phyloP scores from a whole-genome alignment of 1,140 invertebrate genomes.

The Drosophila willistoni region DNA sequence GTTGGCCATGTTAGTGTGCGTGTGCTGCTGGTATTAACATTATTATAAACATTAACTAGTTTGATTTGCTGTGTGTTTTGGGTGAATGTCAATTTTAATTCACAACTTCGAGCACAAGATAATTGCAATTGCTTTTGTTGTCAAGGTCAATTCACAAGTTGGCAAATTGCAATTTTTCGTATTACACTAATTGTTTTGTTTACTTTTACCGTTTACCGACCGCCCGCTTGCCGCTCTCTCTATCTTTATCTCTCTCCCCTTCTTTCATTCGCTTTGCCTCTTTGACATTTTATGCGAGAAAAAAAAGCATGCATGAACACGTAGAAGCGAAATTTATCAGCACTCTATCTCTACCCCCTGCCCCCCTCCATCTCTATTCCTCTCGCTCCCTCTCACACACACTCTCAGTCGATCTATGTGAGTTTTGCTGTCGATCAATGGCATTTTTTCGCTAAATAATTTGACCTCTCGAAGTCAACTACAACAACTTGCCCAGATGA shows the following conservation, averaged over 20 bases:
- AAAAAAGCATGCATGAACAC: too few species aligned
- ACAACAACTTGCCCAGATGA: slow-evolving; percentile 50
- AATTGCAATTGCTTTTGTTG: slow-evolving; percentile 36
- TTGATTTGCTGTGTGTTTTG: slow-evolving; percentile 57
- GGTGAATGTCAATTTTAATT: slow-evolving; percentile 80
- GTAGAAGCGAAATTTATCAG: slow-evolving; percentile 69
- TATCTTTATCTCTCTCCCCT: slow-evolving; percentile 16
- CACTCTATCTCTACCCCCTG: background rate
- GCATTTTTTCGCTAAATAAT: slow-evolving; percentile 74
- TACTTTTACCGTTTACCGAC: slow-evolving; percentile 60
- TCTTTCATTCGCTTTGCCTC: slow-evolving; percentile 3
- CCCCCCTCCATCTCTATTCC: background rate
- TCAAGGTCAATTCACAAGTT: slow-evolving; percentile 60
- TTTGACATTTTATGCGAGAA: slow-evolving; percentile 41
- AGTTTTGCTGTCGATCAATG: slow-evolving; percentile 69
- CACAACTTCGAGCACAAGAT: slow-evolving; percentile 47
- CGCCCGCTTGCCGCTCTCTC: background rate
- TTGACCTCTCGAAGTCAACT: slow-evolving; percentile 70
- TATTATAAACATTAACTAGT: slow-evolving; percentile 55
- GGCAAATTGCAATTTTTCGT: slow-evolving; percentile 32
- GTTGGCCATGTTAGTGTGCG: slow-evolving; percentile 18
- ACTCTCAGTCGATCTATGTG: slow-evolving; percentile 44
- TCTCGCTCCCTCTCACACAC: background rate
- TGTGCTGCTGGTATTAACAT: slow-evolving; percentile 28
- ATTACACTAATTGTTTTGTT: slow-evolving; percentile 75